Percentiles rank a stretch among this genome's conserved stretches.
Evolutionary conservation across 2,797 vertebrate species (phyloP).

Genomic region (Leuciscus waleckii): DNA sequence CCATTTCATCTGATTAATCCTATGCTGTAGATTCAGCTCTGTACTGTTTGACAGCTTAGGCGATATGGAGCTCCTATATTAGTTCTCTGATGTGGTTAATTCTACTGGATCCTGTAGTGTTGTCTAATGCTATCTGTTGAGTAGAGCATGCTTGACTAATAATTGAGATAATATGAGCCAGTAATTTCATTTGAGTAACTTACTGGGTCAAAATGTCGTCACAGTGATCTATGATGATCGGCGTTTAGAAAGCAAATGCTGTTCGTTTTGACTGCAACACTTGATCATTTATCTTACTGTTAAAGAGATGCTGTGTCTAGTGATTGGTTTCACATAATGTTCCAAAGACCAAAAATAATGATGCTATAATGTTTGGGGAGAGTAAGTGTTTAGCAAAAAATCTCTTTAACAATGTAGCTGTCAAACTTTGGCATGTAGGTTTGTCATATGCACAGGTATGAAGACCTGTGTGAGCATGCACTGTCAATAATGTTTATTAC

Average conservation of each 20-base stretch:
- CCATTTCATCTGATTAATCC: background rate
- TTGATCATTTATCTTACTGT: background rate
- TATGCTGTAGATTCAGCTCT: background rate
- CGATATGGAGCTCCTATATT: background rate
- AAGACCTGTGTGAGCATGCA: background rate
- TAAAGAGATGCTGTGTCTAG: background rate
- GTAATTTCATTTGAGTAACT: slow-evolving; percentile 65
- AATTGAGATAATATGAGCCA: slow-evolving; percentile 77
- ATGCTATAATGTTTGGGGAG: background rate
- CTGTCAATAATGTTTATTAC: background rate
- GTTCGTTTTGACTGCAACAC: slow-evolving; percentile 10
- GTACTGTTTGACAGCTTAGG: background rate
- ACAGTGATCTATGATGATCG: background rate
- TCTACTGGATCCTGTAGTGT: background rate
- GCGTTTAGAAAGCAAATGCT: background rate
- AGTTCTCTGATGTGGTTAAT: slow-evolving; percentile 15
- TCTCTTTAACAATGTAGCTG: background rate
- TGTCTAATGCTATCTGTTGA: slow-evolving; percentile 67
- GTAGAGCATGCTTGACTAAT: slow-evolving; percentile 72
- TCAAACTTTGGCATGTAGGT: background rate
- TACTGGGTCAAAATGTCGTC: slow-evolving; percentile 56
- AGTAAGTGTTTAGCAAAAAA: background rate
- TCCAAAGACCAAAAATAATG: background rate
- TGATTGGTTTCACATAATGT: background rate
- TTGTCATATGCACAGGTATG: slow-evolving; percentile 4